phyloP scores from a whole-genome alignment of 2,888 invertebrate species.

The Lycia hirtaria region DNA sequence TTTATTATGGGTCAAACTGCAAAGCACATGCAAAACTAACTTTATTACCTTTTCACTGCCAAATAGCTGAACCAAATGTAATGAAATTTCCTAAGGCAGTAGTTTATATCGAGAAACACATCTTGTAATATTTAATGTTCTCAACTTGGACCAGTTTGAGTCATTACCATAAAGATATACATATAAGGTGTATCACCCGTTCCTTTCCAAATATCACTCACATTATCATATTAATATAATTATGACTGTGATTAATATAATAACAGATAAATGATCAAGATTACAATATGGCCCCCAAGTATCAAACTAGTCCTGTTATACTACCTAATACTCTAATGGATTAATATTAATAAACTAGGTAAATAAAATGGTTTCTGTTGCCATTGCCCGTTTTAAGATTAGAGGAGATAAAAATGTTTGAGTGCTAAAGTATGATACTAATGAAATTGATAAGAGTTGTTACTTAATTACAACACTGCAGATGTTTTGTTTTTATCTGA shows the following conservation, averaged over 20 bases:
- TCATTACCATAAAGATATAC: not conserved
- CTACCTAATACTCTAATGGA: not conserved
- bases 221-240: slow-evolving; percentile 1
- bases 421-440: slow-evolving; percentile 18
- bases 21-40: no score
- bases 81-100: no score
- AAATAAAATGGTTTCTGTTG: slow-evolving; percentile 5
- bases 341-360: not conserved
- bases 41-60: no score
- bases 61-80: no score
- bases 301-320: slow-evolving; percentile 3
- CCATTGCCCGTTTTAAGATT: slow-evolving; percentile 12
- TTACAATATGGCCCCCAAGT: not conserved
- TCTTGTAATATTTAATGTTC: not conserved
- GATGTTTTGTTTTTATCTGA: no score
- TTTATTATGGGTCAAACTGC: no score
- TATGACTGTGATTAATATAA: not conserved
- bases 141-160: not conserved
- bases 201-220: not conserved
- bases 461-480: no score
- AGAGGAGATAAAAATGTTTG: slow-evolving; percentile 16
- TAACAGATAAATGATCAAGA: not conserved
- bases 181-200: not conserved
- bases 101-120: no score
- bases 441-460: slow-evolving; percentile 13